These are phyloP conservation scores for Drosophila fuyamai DNA, from an alignment of 1,140 invertebrate species.

Conservation along the genomic window DNA sequence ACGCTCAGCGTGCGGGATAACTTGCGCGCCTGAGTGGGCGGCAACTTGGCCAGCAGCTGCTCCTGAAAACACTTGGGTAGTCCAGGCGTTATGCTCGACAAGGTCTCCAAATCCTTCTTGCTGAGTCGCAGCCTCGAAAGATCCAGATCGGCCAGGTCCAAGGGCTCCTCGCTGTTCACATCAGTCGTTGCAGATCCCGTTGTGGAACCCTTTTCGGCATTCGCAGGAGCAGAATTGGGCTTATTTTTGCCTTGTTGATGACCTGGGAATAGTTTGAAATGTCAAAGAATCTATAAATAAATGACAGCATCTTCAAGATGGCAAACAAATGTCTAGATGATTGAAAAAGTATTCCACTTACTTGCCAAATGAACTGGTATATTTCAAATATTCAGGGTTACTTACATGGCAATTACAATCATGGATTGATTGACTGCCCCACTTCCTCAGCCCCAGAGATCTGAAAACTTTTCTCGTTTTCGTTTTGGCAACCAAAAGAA, in stretches of 20 bases:
- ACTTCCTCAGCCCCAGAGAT: slow-evolving; percentile 11
- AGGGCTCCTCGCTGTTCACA: slow-evolving; percentile 80
- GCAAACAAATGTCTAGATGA: neutral
- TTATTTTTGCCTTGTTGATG: slow-evolving; percentile 49
- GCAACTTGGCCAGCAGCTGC: slow-evolving; percentile 87
- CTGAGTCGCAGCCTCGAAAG: slow-evolving; percentile 88
- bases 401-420: slow-evolving; percentile 23
- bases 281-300: neutral
- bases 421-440: slow-evolving; percentile 6
- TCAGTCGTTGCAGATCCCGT: neutral
- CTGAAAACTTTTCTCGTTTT: slow-evolving; percentile 62
- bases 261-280: slow-evolving; percentile 47
- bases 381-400: slow-evolving; percentile 4
- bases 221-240: slow-evolving; percentile 49
- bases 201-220: slow-evolving; percentile 23
- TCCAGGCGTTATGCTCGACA: slow-evolving; percentile 88
- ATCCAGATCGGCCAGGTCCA: slow-evolving; percentile 88
- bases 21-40: slow-evolving; percentile 87
- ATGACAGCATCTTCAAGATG: no score
- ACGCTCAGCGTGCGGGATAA: slow-evolving; percentile 88
- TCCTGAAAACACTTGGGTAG: slow-evolving; percentile 88
- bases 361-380: slow-evolving; percentile 23
- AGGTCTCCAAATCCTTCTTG: slow-evolving; percentile 88
- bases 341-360: slow-evolving; percentile 38
- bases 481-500: slow-evolving; percentile 79